Evolutionary conservation across 2,797 vertebrate genomes (phyloP), one percentile per base, ranked within the genome.

Genomic region (Carapus acus): DNA sequence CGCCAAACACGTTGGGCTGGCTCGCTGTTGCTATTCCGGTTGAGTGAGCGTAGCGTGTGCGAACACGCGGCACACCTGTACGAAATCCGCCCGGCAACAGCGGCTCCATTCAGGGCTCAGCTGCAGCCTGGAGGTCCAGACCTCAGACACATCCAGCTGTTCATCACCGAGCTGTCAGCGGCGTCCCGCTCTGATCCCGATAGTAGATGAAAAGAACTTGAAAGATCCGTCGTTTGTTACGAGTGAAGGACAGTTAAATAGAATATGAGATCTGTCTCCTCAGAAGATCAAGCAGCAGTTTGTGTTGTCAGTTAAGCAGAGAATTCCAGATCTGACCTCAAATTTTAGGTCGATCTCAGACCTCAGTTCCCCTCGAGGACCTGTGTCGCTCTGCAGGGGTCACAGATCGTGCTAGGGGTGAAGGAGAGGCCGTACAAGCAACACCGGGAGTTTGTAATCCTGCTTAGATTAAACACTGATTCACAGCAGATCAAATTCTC

Each of bases 301-400:
- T 60, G n/a, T n/a, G n/a, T n/a, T n/a, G n/a, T n/a, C 23, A 77
- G 54, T 66, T 64, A 74, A 77, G 70, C 49, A 56, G 60, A 53
- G 44, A 44, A 63, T 41, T 44, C n/a, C n/a, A n/a, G n/a, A n/a
- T n/a, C n/a, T n/a, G n/a, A n/a, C n/a, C n/a, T n/a, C n/a, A n/a
- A n/a, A n/a, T n/a, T n/a, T n/a, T n/a, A n/a, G n/a, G n/a, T n/a
- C n/a, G n/a, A n/a, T n/a, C n/a, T n/a, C n/a, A n/a, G n/a, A n/a
- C n/a, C n/a, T n/a, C n/a, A n/a, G n/a, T n/a, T 33, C 31, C 14
- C 31, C 3, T 33, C 7, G 14, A 3, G 11, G 27, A 6, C 3
- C 31, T 33, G 31, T n/a, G 24, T 46, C 9, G 15, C 14, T 31
- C 27, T 31, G 16, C 19, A 31, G 13, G 8, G 4, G 8, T 44